Evolutionary conservation across 1,140 invertebrate genomes (phyloP), one percentile per base, ranked within the genome.

Genomic region (Camponotus floridanus): DNA sequence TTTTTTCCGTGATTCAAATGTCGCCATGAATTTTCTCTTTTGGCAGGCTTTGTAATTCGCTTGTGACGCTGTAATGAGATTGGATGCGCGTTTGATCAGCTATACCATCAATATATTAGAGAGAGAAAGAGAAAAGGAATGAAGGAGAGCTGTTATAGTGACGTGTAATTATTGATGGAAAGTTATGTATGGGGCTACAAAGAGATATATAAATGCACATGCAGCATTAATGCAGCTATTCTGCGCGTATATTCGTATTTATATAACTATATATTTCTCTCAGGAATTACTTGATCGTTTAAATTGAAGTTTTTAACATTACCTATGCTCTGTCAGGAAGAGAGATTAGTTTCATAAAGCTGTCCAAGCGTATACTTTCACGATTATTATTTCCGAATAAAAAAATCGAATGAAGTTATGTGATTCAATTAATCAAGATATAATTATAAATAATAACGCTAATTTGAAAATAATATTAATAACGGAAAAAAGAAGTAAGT

Each of bases 51-150:
- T 8, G 67, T 81, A 61, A 79, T 73, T 59, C 67, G 79, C 79
- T 45, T 36, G 67, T 81, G 79, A 73, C 57, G 18, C 57, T 39
- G 55, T 81, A 71, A 81, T 73, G 67, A 81, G 67, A 81, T 83
- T 83, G 79, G 26, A 73, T 61, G 42, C 39, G 39, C 71, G 87
- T 87, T 87, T 85, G 84, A 87, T 84, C 87, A 84, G 61, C 51
- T n/a, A 11, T 59, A 61, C 42, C 59, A 83, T 86, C 86, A 80
- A 88, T 86, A 89, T 91, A 92, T 92, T 86, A 80, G 13, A 64
- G 85, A 88, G 86, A n/a, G 57, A 42, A 51, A 39, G 65, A 80
- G 45, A 80, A 33, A 51, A 36, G 33, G 15, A 45, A 7, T 57
- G 18, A 39, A 26, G 31, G 36, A 45, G 31, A 71, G 4, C 39